Evolutionary conservation across 1,140 invertebrate genomes (phyloP).

Genomic region (Leucophenga varia): DNA sequence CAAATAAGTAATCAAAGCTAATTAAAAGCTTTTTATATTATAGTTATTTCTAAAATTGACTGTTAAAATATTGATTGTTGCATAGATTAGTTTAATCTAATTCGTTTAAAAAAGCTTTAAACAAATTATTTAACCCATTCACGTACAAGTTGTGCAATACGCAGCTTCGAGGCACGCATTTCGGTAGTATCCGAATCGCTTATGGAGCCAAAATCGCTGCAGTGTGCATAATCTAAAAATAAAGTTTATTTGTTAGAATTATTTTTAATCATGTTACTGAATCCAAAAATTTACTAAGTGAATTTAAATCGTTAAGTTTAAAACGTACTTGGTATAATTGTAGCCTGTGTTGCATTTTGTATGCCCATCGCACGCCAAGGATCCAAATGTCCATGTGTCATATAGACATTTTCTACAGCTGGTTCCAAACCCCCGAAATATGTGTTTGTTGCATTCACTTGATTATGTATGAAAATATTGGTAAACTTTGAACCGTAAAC

Average conservation of each 20-base stretch:
- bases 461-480: constrained; percentile 28
- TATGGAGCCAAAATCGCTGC: constrained; percentile 64
- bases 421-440: constrained; percentile 63
- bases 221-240: constrained; percentile 65
- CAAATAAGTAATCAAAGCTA: too few relatives aligned
- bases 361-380: constrained; percentile 68
- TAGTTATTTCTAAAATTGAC: too few relatives aligned
- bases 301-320: too few relatives aligned
- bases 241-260: too few relatives aligned
- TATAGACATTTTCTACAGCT: constrained; percentile 64
- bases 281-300: too few relatives aligned
- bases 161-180: constrained; percentile 55
- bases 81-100: too few relatives aligned
- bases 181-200: constrained; percentile 56
- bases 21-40: too few relatives aligned
- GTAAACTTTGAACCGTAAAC: constrained; percentile 61
- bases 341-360: constrained; percentile 32
- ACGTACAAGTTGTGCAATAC: constrained; percentile 37
- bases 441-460: constrained; percentile 61
- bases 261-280: too few relatives aligned
- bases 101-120: too few relatives aligned
- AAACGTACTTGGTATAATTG: constrained; percentile 38
- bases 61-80: too few relatives aligned
- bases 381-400: constrained; percentile 66
- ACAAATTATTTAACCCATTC: constrained; percentile 43